phyloP scores from a whole-genome alignment of 2,113 vertebrate species.

The Cynopterus brachyotis region DNA sequence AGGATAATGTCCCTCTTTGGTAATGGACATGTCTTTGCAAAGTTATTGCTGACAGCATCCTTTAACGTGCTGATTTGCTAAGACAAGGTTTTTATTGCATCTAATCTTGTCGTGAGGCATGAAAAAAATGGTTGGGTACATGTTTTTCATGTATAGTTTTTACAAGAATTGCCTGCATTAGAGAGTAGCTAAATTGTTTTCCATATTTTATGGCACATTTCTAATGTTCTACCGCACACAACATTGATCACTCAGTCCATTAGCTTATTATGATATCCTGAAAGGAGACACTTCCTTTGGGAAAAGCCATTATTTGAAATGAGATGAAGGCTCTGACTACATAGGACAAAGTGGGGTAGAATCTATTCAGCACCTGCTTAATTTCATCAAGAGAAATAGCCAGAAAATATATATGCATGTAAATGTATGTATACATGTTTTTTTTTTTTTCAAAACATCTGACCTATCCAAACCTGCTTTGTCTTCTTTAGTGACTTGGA shows the following conservation, averaged over 20 bases:
- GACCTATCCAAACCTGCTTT: background rate
- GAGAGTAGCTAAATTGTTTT: conserved; percentile 61
- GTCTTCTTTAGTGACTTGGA: background rate
- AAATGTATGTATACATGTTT: background rate
- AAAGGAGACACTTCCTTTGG: conserved; percentile 74
- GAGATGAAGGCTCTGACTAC: conserved; percentile 26
- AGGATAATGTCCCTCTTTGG: conserved; percentile 81
- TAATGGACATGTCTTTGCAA: conserved; percentile 78
- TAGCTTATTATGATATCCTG: conserved; percentile 71
- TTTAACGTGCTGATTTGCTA: conserved; percentile 78
- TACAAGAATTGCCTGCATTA: conserved; percentile 69
- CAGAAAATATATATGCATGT: background rate
- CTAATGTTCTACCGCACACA: conserved; percentile 63
- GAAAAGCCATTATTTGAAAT: conserved; percentile 75
- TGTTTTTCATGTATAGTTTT: conserved; percentile 68
- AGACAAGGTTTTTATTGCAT: conserved; percentile 79
- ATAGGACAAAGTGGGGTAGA: background rate
- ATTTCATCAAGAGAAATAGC: conserved; percentile 48
- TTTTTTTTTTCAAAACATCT: background rate
- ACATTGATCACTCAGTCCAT: conserved; percentile 76
- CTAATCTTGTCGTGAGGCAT: conserved; percentile 76
- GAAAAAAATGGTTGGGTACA: conserved; percentile 44
- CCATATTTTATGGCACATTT: conserved; percentile 68
- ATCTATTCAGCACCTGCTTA: conserved; percentile 44
- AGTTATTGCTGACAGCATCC: conserved; percentile 80